Evolutionary conservation across 2,888 invertebrate genomes (phyloP), one percentile per base, ranked within the genome.

Genomic region (Dexiosoma caninum): DNA sequence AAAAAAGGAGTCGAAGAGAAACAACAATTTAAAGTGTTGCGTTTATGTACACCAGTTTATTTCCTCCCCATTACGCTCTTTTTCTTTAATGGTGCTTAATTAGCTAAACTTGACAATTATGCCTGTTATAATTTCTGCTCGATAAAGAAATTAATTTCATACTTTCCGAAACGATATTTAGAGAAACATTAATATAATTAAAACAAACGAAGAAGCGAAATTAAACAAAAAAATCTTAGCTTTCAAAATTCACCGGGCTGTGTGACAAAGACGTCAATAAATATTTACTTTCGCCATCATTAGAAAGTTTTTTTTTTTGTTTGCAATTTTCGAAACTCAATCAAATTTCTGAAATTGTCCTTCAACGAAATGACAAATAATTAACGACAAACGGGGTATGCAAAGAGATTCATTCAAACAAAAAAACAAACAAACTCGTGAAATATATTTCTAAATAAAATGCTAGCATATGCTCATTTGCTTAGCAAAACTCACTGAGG

Each of bases 231-330:
- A 57, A 21, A 44, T 40, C 9, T n/a, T n/a, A 35, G 14, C 19
- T 44, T 30, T 16, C 2, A 37, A 10, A 44, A 27, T 55, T 60
- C 37, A 42, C 6, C 1, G 8, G 37, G n/a, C n/a, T n/a, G n/a
- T n/a, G 46, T 55, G 55, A 62, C 69, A 70, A 42, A 57, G 40
- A 32, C 49, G 53, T 49, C 42, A 40, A 72, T 72, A 77, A 81
- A 81, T 81, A 77, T 81, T 77, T 77, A 37, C n/a, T n/a, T n/a
- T n/a, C n/a, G n/a, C 72, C 67, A 59, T 72, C 77, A 77, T 81
- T 72, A 81, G 71, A 76, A 77, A 77, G 46, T 70, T 77, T 70
- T n/a, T n/a, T n/a, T n/a, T n/a, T n/a, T n/a, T n/a, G n/a, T n/a
- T 69, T 44, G 37, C 57, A 67, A 53, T 49, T 70, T 62, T 37